Base-by-base conservation (phyloP, 92 coral and sea anemone genomes). In the Scolanthus callimorphus region DNA sequence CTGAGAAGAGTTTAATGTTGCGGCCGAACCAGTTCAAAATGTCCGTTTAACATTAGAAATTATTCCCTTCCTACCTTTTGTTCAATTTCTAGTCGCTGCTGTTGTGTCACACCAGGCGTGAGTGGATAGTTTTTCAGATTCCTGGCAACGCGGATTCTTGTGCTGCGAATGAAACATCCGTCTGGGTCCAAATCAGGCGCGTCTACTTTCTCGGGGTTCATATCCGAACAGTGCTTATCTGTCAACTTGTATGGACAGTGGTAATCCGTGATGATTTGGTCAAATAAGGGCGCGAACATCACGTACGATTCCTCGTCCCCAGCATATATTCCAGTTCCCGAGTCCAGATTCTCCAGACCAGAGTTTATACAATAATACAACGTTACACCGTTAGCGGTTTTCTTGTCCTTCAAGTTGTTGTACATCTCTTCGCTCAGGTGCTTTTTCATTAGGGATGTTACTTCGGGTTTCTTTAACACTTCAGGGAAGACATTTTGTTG, bases 71-170 rank as follows among this genome's bases (percentile, higher is more conserved):
- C 82, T 21, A 81, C 79, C 83, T 84, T 90, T 67, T 77, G 62
- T 71, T 85, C 88, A 2, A 90, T 58, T 29, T 81, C 90, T 9
- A 77, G 55, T 50, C 97, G 79, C 41, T 74, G 78, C 25, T 50
- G 44, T 49, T 90, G 85, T 31, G 84, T 55, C 29, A 90, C 31
- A 25, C 81, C 79, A 17, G 97, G 97, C 2, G 97, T 70, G 1
- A 90, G 84, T 3, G 75, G 76, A 29, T 77, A 90, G 2, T 94
- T 90, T 58, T 71, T 58, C 4, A 90, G 86, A 65, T 82, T 90
- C 8, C 97, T 89, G n/a, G 94, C 97, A 8, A 90, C 97, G 10
- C 97, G 88, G 55, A 90, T 87, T 13, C 97, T 84, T 15, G 97
- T 90, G 0, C 92, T 85, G 10, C 87, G 80, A 55, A 90, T 85